phyloP scores from a whole-genome alignment of 1,140 invertebrate genomes.

The Brachionus sp. region DNA sequence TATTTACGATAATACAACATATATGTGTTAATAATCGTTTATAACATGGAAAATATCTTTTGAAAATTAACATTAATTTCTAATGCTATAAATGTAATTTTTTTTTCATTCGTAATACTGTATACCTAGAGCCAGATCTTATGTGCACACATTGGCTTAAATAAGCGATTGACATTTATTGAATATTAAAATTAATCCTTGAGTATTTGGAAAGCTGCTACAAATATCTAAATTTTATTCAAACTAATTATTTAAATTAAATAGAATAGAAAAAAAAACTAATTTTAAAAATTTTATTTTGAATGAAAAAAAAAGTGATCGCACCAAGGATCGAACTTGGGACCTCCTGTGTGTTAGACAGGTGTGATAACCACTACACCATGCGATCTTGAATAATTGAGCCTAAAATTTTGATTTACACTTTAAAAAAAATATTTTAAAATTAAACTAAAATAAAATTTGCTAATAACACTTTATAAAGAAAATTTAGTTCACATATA shows the following conservation, averaged over 20 bases:
- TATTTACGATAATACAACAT: slow-evolving; percentile 5
- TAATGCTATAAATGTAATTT: too few relatives aligned
- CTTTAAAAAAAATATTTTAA: too few relatives aligned
- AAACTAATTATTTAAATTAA: neutral
- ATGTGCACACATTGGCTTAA: neutral
- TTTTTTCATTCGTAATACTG: neutral
- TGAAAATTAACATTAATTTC: neutral
- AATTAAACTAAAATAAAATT: too few relatives aligned
- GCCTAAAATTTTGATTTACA: too few relatives aligned
- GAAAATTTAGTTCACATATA: too few relatives aligned
- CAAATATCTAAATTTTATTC: neutral
- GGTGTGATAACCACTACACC: neutral
- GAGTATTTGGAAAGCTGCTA: neutral
- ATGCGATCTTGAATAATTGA: neutral
- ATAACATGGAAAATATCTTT: neutral
- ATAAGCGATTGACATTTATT: neutral
- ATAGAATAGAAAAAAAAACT: neutral
- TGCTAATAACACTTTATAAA: too few relatives aligned
- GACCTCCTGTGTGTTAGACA: neutral
- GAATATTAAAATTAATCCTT: neutral
- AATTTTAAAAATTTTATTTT: neutral
- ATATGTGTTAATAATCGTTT: slow-evolving; percentile 14
- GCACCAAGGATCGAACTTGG: neutral
- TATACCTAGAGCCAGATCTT: neutral
- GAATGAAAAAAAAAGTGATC: neutral